Evolutionary conservation across 1,140 invertebrate species (phyloP).

Genomic region (Drosophila malerkotliana): DNA sequence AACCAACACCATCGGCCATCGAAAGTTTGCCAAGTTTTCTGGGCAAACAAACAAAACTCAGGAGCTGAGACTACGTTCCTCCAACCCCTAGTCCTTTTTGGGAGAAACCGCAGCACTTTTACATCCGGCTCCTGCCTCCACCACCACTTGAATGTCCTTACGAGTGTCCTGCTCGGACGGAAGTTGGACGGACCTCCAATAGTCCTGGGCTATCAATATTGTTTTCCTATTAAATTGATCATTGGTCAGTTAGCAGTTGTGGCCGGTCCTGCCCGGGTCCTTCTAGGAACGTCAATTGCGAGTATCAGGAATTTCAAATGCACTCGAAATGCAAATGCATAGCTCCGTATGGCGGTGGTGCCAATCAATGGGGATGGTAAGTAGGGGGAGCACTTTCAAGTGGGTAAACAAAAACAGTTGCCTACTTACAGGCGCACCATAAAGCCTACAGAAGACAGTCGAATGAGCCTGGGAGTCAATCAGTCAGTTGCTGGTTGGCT

Average conservation of each 20-base stretch:
- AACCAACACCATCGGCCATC: constrained; percentile 48
- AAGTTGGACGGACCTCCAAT: constrained; percentile 1
- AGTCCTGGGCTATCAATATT: constrained; percentile 75
- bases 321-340: constrained; percentile 19
- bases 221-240: constrained; percentile 84
- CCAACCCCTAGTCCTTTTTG: neutral
- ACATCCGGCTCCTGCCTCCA: constrained; percentile 7
- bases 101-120: constrained; percentile 67
- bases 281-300: constrained; percentile 34
- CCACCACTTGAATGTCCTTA: neutral
- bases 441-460: neutral
- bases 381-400: neutral
- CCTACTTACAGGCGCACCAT: constrained; percentile 50
- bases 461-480: constrained; percentile 38
- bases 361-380: constrained; percentile 27
- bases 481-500: constrained; percentile 26
- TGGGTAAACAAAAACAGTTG: constrained; percentile 53
- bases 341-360: constrained; percentile 3
- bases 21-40: constrained; percentile 75
- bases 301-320: constrained; percentile 29
- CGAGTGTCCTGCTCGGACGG: constrained; percentile 40
- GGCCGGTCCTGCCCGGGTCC: constrained; percentile 40
- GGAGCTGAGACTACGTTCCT: neutral
- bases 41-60: constrained; percentile 51
- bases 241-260: constrained; percentile 80